Evolutionary conservation across 2,888 invertebrate species (phyloP), one percentile per base, ranked within the genome.

Genomic region (Tipula unca): DNA sequence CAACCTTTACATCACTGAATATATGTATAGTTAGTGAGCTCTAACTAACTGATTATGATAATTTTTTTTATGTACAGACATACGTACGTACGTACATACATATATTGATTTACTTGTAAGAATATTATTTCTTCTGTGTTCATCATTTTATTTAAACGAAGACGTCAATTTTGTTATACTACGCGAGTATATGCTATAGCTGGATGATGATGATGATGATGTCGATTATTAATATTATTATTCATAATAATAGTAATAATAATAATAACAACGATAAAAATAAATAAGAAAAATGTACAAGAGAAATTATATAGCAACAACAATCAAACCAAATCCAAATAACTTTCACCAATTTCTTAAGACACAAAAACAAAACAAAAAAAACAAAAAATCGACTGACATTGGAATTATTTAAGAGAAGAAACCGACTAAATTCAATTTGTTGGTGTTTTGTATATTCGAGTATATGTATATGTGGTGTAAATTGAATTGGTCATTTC

Each of bases 301-400:
- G 69, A 69, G 69, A 69, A 69, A 69, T 69, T 69, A 69, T 69
- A 25, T 8, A 25, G 25, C 69, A 69, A 25, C 69, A 69, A 69
- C 69, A 69, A 69, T 69, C 48, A 17, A 48, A 48, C 48, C 17
- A n/a, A 48, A 48, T 48, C 20, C 48, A 69, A 25, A 69, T 69
- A 69, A 69, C 69, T 69, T 69, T 69, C 69, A 69, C 69, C 69
- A 69, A n/a, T 69, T 69, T 69, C 69, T 69, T 69, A 69, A 69
- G 69, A 69, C 69, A 69, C 2, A 48, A 14, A n/a, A n/a, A n/a
- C n/a, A n/a, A 48, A 1, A 42, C 42, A 42, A 42, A 10, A 10
- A 54, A 54, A 5, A 8, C 17, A 54, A 69, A 25, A 20, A 25
- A 25, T 8, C 10, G 25, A 6, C 69, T 69, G 69, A 25, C 69